Evolutionary conservation across 92 coral and sea anemone species (phyloP).

Genomic region (Porites cylindrica): DNA sequence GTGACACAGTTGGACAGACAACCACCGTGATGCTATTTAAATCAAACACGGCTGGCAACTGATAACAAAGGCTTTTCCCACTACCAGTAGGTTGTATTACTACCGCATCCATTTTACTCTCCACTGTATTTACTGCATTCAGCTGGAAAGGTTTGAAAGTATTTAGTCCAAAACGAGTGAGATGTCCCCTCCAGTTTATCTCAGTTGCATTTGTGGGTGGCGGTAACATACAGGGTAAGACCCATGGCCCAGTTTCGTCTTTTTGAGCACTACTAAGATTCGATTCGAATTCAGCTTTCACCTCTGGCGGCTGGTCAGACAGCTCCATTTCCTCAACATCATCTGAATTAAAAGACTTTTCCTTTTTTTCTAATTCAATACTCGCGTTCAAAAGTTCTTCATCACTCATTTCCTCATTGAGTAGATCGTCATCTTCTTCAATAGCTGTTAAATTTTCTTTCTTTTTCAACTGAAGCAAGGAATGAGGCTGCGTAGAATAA

Average conservation of each 20-base stretch:
- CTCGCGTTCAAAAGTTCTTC: conserved; percentile 38
- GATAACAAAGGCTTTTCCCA: conserved; percentile 37
- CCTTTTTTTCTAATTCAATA: conserved; percentile 38
- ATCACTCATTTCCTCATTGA: conserved; percentile 12
- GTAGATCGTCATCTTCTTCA: not conserved
- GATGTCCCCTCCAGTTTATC: conserved; percentile 30
- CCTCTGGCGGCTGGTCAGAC: no score
- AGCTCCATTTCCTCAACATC: conserved; percentile 15
- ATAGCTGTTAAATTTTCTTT: no score
- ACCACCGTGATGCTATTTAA: conserved; percentile 4
- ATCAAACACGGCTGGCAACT: conserved; percentile 27
- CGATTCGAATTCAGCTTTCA: no score
- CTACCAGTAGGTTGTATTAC: conserved; percentile 28
- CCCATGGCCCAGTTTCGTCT: no score
- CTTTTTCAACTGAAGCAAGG: conserved; percentile 7
- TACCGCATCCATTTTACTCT: not conserved
- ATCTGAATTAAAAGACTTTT: not conserved
- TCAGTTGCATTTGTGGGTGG: not conserved
- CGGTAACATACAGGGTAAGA: no score
- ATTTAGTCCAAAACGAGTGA: conserved; percentile 16
- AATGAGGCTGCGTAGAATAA: conserved; percentile 39
- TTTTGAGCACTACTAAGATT: no score
- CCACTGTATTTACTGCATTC: conserved; percentile 25
- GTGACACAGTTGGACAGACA: conserved; percentile 31
- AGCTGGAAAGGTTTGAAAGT: conserved; percentile 26